Evolutionary conservation across 2,888 invertebrate species (phyloP).

Genomic region (Drosophila gaucha): DNA sequence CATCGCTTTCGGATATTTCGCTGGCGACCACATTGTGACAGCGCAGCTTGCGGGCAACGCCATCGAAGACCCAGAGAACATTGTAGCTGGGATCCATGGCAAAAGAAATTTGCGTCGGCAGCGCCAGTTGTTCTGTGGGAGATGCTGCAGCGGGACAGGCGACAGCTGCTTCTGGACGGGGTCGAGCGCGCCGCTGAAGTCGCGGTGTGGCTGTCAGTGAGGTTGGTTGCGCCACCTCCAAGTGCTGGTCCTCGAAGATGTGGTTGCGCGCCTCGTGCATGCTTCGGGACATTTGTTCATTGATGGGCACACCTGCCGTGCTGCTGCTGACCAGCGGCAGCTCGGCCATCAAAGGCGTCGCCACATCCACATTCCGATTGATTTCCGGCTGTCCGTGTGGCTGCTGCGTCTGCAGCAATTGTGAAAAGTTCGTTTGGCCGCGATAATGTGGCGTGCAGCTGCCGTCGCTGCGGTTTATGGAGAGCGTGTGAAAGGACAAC

Average conservation of each 20-base stretch:
- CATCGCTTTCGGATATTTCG: conserved; percentile 86
- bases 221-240: conserved; percentile 27
- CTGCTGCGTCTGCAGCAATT: conserved; percentile 87
- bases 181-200: conserved; percentile 44
- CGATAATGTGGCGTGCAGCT: conserved; percentile 93
- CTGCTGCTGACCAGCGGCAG: conserved; percentile 30
- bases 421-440: conserved; percentile 94
- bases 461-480: conserved; percentile 95
- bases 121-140: conserved; percentile 6
- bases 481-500: conserved; percentile 93
- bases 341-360: conserved; percentile 45
- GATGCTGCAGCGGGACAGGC: conserved; percentile 17
- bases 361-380: conserved; percentile 82
- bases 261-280: conserved; percentile 85
- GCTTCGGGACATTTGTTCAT: conserved; percentile 84
- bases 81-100: conserved; percentile 95
- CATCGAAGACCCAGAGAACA: conserved; percentile 96
- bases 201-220: conserved; percentile 41
- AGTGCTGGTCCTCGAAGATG: conserved; percentile 82
- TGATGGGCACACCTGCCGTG: conserved; percentile 76
- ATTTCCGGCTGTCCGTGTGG: conserved; percentile 77
- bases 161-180: conserved; percentile 50
- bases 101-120: conserved; percentile 83
- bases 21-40: conserved; percentile 94
- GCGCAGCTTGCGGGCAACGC: conserved; percentile 86